phyloP scores from a whole-genome alignment of 2,888 invertebrate species.

The Macrosiphum euphorbiae region DNA sequence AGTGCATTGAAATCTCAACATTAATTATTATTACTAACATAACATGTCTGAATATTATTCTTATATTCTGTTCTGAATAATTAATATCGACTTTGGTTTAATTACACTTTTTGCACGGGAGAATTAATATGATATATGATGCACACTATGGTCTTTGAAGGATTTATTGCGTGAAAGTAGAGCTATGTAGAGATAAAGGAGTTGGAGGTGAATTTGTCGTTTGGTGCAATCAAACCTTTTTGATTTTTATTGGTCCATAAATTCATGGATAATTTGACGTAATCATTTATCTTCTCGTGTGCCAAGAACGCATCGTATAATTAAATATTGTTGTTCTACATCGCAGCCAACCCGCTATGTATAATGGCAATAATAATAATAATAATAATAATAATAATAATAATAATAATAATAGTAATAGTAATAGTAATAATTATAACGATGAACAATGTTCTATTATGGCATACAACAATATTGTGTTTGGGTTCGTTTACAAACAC shows the following conservation, averaged over 20 bases:
- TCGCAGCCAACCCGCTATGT: background rate
- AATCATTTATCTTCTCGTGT: slow-evolving; percentile 21
- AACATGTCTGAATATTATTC: background rate
- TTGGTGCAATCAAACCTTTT: background rate
- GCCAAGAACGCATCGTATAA: background rate
- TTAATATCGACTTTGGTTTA: background rate
- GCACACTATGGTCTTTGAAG: background rate
- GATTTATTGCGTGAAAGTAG: background rate
- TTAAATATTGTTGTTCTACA: background rate
- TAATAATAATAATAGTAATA: background rate
- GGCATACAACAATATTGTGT: background rate
- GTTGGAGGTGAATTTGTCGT: background rate
- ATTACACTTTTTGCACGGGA: background rate
- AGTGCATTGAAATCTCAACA: background rate
- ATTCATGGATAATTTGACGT: slow-evolving; percentile 29
- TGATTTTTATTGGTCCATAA: slow-evolving; percentile 41
- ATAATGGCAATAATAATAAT: background rate
- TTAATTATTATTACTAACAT: background rate
- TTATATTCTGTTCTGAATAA: background rate
- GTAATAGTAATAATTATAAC: background rate
- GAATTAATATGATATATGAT: background rate
- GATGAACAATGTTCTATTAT: background rate
- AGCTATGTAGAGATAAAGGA: background rate
- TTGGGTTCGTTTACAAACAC: background rate
- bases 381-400: background rate